Conservation (phyloP, 1,140 invertebrate genomes). For the Zelostemma sp. region DNA sequence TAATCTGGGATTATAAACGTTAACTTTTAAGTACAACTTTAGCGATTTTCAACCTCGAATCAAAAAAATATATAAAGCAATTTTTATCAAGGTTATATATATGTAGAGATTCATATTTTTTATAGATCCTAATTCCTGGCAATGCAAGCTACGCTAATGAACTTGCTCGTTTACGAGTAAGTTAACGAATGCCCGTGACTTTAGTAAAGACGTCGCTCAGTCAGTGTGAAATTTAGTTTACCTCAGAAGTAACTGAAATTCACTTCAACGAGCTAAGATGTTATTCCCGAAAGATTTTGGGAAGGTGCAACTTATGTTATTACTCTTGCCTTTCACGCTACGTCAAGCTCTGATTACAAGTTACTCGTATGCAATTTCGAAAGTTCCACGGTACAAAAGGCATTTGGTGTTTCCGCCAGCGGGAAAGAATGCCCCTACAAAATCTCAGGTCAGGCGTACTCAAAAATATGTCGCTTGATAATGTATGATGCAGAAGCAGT, state of each 20-base stretch:
- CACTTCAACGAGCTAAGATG: conserved; percentile 29
- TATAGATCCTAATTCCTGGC: too few species aligned
- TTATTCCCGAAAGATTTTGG: conserved; percentile 35
- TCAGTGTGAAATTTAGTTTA: conserved; percentile 39
- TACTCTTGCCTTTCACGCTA: conserved; percentile 22
- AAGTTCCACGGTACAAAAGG: conserved; percentile 47
- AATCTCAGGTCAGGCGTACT: conserved; percentile 58
- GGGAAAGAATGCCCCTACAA: conserved; percentile 35
- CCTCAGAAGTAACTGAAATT: conserved; percentile 34
- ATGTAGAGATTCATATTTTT: too few species aligned
- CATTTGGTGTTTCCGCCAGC: conserved; percentile 60
- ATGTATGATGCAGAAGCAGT: too few species aligned
- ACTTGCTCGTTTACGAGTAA: conserved; percentile 37
- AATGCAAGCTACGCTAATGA: conserved; percentile 38
- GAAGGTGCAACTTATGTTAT: conserved; percentile 28
- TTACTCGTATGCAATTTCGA: conserved; percentile 34
- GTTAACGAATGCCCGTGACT: conserved; percentile 34
- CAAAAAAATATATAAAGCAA: too few species aligned
- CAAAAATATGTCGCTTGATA: too few species aligned
- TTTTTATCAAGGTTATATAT: too few species aligned
- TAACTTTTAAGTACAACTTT: too few species aligned
- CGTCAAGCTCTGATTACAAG: conserved; percentile 31
- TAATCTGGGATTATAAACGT: too few species aligned
- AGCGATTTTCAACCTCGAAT: too few species aligned
- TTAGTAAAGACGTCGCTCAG: conserved; percentile 22